Evolutionary conservation across 2,113 vertebrate genomes (phyloP).

Genomic region (Rhinolophus ferrumequinum): DNA sequence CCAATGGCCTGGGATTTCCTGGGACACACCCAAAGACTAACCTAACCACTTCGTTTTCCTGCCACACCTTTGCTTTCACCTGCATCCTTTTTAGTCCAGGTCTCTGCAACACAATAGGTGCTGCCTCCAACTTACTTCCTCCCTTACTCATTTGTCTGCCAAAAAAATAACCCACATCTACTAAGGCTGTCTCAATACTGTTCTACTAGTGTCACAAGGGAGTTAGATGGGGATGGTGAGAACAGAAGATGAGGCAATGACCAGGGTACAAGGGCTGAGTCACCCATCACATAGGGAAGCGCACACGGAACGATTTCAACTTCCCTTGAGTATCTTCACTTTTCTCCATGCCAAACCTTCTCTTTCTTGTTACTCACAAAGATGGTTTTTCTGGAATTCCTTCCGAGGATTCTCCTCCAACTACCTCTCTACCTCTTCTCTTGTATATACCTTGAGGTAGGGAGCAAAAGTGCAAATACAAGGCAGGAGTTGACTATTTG

Average conservation of each 20-base stretch:
- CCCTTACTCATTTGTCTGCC: background rate
- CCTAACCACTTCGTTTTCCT: background rate
- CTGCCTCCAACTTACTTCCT: background rate
- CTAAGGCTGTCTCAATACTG: background rate
- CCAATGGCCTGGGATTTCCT: background rate
- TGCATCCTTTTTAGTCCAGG: background rate
- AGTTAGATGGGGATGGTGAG: background rate
- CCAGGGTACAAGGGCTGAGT: background rate
- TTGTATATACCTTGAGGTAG: background rate
- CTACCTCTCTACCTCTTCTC: background rate
- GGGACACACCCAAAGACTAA: background rate
- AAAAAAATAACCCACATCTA: background rate
- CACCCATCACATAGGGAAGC: background rate
- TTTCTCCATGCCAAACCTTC: background rate
- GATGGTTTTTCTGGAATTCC: background rate
- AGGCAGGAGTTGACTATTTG: background rate
- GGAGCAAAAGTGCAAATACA: background rate
- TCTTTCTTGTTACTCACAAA: background rate
- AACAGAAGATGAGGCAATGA: background rate
- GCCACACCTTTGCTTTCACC: background rate
- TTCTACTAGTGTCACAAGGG: background rate
- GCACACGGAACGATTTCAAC: background rate
- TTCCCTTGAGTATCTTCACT: background rate
- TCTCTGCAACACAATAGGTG: background rate
- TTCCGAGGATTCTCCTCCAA: background rate